A percentile compares a stretch with the other conserved stretches of the same genome.
Evolutionary conservation across 2,888 invertebrate species (phyloP).

Genomic region (Plusia festucae): DNA sequence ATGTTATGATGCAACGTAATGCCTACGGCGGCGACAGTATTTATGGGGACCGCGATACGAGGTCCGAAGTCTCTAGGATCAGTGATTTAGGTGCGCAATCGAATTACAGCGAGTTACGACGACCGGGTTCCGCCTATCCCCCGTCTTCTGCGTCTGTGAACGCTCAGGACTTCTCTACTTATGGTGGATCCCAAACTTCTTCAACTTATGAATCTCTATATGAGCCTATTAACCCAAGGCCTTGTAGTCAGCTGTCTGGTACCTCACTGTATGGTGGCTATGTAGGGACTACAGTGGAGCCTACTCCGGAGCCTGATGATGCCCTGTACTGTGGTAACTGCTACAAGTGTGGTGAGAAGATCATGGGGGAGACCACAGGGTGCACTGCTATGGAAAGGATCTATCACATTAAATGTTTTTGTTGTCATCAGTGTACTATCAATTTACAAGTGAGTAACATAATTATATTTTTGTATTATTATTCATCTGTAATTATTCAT

Average conservation of each 20-base stretch:
- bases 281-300: conserved; percentile 93
- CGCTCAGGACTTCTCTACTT: conserved; percentile 88
- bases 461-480: neutral
- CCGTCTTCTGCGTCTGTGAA: conserved; percentile 86
- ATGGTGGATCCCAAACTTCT: conserved; percentile 90
- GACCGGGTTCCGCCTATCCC: conserved; percentile 89
- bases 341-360: conserved; percentile 97
- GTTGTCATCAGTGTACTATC: conserved; percentile 96
- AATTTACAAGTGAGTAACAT: conserved; percentile 90
- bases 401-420: conserved; percentile 98
- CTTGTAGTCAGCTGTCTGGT: conserved; percentile 90
- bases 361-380: conserved; percentile 98
- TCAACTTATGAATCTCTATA: conserved; percentile 91
- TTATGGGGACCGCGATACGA: conserved; percentile 79
- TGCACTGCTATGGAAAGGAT: conserved; percentile 99
- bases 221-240: conserved; percentile 90
- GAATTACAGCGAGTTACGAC: conserved; percentile 90
- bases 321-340: conserved; percentile 96
- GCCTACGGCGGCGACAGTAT: conserved; percentile 86
- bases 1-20: conserved; percentile 84
- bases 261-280: conserved; percentile 90
- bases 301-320: conserved; percentile 92
- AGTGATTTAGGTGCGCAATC: conserved; percentile 89
- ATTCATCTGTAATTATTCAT: neutral
- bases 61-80: conserved; percentile 85